A percentile compares a stretch with the other conserved stretches of the same genome.
Conservation (phyloP, 2,888 invertebrate genomes). For the Capitulum mitella region DNA sequence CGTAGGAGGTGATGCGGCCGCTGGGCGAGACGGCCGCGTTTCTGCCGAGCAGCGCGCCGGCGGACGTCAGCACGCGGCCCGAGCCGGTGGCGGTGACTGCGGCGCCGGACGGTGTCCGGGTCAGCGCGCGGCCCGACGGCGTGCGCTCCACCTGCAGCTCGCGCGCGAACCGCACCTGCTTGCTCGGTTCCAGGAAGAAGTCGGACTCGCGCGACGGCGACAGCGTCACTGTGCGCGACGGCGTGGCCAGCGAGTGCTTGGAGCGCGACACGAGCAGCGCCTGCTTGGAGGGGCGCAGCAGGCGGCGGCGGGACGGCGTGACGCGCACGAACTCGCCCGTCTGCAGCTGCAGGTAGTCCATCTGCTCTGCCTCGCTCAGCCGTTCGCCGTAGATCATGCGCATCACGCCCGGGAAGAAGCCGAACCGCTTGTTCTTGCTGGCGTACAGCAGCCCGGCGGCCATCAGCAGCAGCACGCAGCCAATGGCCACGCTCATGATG, state of each 20-base stretch:
- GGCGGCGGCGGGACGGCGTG: conserved; percentile 9
- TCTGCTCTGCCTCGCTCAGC: neutral
- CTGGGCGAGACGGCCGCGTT: neutral
- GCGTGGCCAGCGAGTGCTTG: conserved; percentile 1
- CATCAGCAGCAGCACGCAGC: neutral
- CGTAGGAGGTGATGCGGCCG: neutral
- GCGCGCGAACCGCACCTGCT: conserved; percentile 5
- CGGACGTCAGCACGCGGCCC: neutral
- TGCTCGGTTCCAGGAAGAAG: conserved; percentile 10
- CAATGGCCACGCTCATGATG: neutral
- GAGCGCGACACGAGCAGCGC: neutral
- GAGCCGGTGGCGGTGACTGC: neutral
- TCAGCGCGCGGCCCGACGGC: conserved; percentile 10
- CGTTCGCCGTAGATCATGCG: conserved; percentile 3
- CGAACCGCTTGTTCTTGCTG: neutral
- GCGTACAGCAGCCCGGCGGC: neutral
- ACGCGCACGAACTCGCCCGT: conserved; percentile 5
- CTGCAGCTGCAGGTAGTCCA: conserved; percentile 21
- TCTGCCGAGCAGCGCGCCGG: neutral
- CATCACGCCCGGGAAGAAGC: conserved; percentile 1
- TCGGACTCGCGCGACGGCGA: conserved; percentile 2
- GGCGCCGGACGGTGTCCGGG: neutral
- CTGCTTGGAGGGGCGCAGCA: conserved; percentile 16
- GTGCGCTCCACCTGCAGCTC: neutral
- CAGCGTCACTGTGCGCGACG: neutral